Base-by-base conservation (phyloP, 2,888 invertebrate genomes). In the Amiota minor region DNA sequence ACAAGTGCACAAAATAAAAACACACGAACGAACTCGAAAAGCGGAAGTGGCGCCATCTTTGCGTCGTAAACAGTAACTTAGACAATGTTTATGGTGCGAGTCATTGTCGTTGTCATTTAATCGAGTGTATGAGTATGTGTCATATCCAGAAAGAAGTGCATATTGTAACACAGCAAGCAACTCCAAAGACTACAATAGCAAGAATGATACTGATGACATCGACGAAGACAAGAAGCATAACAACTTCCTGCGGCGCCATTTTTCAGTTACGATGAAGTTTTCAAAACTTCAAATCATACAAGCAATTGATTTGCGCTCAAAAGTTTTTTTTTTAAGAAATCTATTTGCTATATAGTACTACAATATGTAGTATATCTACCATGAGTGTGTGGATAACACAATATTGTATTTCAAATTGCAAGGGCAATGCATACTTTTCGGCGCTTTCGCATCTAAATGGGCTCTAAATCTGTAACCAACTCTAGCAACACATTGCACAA, bases 401-500 rank as follows among this genome's bases (percentile, higher is more conserved):
- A 35, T 35, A 35, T 6, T 23, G 6, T 35, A 35, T 35, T 35
- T 35, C 35, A 35, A 8, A 35, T 6, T 35, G 35, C 6, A 35
- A 6, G 6, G 35, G 4, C 35, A 35, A 6, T 35, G 35, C 35
- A 35, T 35, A 35, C 35, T 35, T 16, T 53, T 53, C 2, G 53
- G 14, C 14, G 16, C 53, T 53, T n/a, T 14, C 16, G n/a, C 53
- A 12, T 18, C 73, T 69, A 75, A 80, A 76, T 75, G 14, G 20
- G 14, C 16, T 56, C 12, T n/a, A 20, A 47, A 55, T 65, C 46
- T 55, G 9, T 16, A 59, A 23, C 67, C 18, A 65, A 65, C 46
- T 49, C 12, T 65, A 47, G 35, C 35, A 47, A 16, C 50, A 50
- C 67, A 68, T 68, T 68, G 62, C n/a, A 62, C 35, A 35, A 6